Evolutionary conservation across 1,140 invertebrate genomes (phyloP).

Genomic region (Mycetomoellerius zeteki): DNA sequence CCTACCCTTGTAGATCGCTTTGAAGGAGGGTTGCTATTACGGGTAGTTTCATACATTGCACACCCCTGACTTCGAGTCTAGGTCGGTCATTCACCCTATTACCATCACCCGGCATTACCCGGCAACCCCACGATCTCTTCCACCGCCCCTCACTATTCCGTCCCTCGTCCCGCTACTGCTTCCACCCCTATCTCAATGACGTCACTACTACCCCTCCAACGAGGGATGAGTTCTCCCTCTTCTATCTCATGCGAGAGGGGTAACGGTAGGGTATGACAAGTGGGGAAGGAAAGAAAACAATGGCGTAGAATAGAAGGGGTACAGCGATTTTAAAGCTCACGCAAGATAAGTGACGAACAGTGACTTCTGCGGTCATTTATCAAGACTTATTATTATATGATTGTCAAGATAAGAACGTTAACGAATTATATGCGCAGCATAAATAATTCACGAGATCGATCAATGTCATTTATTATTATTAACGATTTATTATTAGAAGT

Average conservation of each 20-base stretch:
- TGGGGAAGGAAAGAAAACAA: slow-evolving; percentile 54
- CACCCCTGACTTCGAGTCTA: slow-evolving; percentile 87
- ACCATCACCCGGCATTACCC: slow-evolving; percentile 76
- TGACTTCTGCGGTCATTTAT: slow-evolving; percentile 29
- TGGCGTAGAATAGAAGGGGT: slow-evolving; percentile 69
- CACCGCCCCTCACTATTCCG: slow-evolving; percentile 59
- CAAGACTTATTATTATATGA: slow-evolving; percentile 17
- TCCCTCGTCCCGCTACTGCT: slow-evolving; percentile 13
- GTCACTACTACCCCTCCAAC: slow-evolving; percentile 69
- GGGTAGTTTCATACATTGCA: slow-evolving; percentile 83
- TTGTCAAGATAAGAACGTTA: slow-evolving; percentile 19
- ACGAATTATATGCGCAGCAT: background rate
- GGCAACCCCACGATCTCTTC: slow-evolving; percentile 67
- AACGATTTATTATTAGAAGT: background rate
- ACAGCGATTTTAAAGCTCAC: slow-evolving; percentile 54
- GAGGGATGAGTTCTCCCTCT: slow-evolving; percentile 49
- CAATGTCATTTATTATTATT: background rate
- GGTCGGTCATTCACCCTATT: slow-evolving; percentile 86
- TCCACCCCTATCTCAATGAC: slow-evolving; percentile 71
- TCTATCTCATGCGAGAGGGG: slow-evolving; percentile 18
- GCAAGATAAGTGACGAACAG: slow-evolving; percentile 15
- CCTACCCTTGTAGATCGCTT: slow-evolving; percentile 83
- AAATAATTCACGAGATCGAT: slow-evolving; percentile 20
- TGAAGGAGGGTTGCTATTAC: slow-evolving; percentile 81
- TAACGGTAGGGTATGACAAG: slow-evolving; percentile 33